Base-by-base conservation (phyloP, 2,888 invertebrate species). In the Xestia ashworthii region DNA sequence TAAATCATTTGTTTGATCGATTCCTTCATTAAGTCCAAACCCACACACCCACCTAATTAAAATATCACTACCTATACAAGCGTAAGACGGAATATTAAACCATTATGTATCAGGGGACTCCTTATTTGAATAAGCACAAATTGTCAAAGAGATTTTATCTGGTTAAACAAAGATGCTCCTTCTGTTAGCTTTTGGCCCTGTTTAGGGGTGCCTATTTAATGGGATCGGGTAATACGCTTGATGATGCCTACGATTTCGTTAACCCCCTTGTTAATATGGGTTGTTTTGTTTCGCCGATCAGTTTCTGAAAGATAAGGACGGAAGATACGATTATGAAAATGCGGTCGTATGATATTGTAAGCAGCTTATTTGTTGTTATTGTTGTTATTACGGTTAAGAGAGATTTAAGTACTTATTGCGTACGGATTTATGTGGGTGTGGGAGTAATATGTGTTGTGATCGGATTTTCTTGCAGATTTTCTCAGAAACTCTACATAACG, bases 131-230 rank as follows among this genome's bases (percentile, higher is more conserved):
- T 96, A 95, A 96, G 94, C 96, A 93, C 94, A 96, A 96, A 96
- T 96, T 96, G 96, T 96, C 96, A 96, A 96, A 96, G 96, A 96
- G 96, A 96, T 96, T 95, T 96, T 96, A 96, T 96, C 96, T 95
- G 93, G 92, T 93, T 95, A 96, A 95, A 96, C 96, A 96, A 96
- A 96, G 95, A 94, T 92, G 94, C 89, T 93, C 92, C 95, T 95
- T 94, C 94, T 96, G 95, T 95, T 95, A 93, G 95, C 96, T 95
- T 95, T 93, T 95, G 92, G 93, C 94, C 94, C 94, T 92, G 66
- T 66, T 62, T n/a, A 86, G 92, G 94, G 95, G 95, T 91, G 92
- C 91, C 93, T 92, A 93, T 94, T 95, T 95, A 96, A 96, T 96
- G 92, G 94, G 94, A 95, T 95, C 94, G 94, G 92, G 94, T 96